Conservation (phyloP, 2,888 invertebrate species). For the Rhingia rostrata region DNA sequence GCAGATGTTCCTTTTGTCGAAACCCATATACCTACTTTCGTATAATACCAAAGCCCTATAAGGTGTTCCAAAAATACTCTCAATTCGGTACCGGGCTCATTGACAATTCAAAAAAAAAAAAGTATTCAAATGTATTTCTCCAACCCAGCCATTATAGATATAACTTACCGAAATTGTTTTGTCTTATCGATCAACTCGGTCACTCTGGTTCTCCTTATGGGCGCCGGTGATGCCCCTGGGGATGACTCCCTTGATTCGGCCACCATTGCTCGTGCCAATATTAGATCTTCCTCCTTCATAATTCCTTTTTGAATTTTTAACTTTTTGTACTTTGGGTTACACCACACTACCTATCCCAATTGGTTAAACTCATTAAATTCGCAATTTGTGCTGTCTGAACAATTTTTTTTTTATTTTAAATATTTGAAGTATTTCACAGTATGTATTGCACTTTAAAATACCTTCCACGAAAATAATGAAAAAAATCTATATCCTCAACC, state of each 20-base stretch:
- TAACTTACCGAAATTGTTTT: conserved; percentile 87
- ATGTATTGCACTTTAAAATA: neutral
- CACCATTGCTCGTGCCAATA: conserved; percentile 88
- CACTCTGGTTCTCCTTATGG: conserved; percentile 86
- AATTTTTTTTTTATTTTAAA: conserved; percentile 18
- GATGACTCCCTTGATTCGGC: conserved; percentile 82
- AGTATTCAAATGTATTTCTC: conserved; percentile 12
- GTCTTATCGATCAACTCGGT: conserved; percentile 87
- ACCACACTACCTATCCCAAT: neutral
- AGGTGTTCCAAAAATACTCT: conserved; percentile 59
- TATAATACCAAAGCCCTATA: conserved; percentile 36
- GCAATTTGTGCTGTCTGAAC: conserved; percentile 21
- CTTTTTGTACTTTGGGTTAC: no score
- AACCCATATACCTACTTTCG: neutral
- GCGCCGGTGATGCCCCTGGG: conserved; percentile 86
- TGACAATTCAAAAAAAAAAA: conserved; percentile 18
- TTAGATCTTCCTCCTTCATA: conserved; percentile 90
- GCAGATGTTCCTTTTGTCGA: neutral
- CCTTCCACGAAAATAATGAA: conserved; percentile 16
- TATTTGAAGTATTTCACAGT: conserved; percentile 18
- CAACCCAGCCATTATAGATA: neutral
- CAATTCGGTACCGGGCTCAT: neutral
- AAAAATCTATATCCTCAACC: conserved; percentile 20
- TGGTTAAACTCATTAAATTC: conserved; percentile 6
- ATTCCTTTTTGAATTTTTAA: conserved; percentile 36